phyloP scores from a whole-genome alignment of 2,113 vertebrate genomes.

The Hipposideros armiger region DNA sequence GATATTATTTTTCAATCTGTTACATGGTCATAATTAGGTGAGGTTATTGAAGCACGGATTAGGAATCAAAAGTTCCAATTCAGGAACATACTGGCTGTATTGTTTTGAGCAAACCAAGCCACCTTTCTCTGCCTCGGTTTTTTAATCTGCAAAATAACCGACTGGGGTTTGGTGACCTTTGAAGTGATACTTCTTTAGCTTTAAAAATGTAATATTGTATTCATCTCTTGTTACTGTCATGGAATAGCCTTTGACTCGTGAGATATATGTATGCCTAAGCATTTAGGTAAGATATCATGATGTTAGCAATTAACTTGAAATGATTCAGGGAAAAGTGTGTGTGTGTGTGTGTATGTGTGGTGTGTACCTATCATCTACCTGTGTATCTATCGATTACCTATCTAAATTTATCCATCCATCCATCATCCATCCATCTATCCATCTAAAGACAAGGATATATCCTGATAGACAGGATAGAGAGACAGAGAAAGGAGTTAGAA shows the following conservation, averaged over 20 bases:
- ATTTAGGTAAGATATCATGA: neutral
- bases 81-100: neutral
- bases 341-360: neutral
- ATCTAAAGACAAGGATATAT: neutral
- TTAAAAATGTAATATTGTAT: neutral
- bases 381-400: neutral
- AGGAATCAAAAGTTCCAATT: neutral
- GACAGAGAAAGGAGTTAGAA: neutral
- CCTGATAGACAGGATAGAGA: neutral
- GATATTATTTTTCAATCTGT: neutral
- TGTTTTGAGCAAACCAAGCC: neutral
- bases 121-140: neutral
- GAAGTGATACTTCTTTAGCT: neutral
- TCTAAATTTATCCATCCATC: neutral
- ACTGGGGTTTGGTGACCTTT: neutral
- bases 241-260: neutral
- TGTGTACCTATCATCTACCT: neutral
- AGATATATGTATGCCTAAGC: neutral
- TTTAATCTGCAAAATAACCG: neutral
- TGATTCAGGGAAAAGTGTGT: neutral
- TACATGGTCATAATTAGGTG: neutral
- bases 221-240: neutral
- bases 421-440: neutral
- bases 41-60: neutral
- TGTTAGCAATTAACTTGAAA: neutral